phyloP scores from a whole-genome alignment of 1,140 invertebrate genomes.

The Meloidogyne floridensis region DNA sequence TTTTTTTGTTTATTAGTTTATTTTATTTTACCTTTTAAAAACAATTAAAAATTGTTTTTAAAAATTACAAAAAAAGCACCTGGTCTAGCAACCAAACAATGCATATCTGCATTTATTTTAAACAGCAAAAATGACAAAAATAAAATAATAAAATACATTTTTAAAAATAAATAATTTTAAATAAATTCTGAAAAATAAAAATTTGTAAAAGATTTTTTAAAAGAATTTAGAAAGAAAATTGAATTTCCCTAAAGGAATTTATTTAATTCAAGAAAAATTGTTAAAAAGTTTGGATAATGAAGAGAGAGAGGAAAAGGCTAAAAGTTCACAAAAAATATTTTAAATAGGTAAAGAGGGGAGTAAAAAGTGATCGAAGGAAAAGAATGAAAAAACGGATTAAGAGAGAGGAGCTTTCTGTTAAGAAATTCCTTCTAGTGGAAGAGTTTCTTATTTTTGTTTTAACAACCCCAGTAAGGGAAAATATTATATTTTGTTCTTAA shows the following conservation, averaged over 20 bases:
- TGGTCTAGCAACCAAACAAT: slow-evolving; percentile 23
- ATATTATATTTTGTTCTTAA: too few relatives aligned
- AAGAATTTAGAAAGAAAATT: neutral
- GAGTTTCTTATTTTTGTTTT: too few relatives aligned
- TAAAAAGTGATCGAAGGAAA: too few relatives aligned
- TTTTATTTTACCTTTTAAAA: neutral
- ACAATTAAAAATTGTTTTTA: neutral
- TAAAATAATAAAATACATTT: slow-evolving; percentile 19
- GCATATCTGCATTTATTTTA: slow-evolving; percentile 8
- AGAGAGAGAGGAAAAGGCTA: neutral
- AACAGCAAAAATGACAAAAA: neutral
- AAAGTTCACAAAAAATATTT: neutral
- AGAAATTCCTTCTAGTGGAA: too few relatives aligned
- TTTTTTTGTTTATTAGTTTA: too few relatives aligned
- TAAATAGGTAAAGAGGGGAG: too few relatives aligned
- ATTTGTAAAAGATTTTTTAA: too few relatives aligned
- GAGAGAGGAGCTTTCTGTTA: too few relatives aligned
- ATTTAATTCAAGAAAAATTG: neutral
- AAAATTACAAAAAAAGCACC: neutral
- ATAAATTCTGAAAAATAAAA: neutral
- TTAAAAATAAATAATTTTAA: neutral
- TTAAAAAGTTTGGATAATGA: neutral
- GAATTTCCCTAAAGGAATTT: neutral
- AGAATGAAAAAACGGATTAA: too few relatives aligned
- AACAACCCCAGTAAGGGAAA: too few relatives aligned